These are phyloP conservation scores for Dasypus novemcinctus DNA, from an alignment of 2,113 vertebrate genomes.

Conservation along the genomic window DNA sequence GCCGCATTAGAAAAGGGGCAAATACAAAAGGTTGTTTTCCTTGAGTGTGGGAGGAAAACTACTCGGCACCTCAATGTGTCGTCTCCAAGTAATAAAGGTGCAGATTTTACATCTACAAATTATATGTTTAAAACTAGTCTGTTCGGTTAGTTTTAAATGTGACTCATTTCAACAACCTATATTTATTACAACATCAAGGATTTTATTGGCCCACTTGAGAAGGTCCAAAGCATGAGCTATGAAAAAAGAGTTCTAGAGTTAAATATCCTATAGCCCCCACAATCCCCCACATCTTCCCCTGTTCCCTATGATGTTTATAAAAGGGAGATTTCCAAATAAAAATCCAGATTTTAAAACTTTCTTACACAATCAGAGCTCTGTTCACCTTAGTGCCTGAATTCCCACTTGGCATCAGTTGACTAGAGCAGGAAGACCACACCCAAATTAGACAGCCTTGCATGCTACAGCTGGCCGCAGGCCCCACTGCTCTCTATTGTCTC, in stretches of 20 bases:
- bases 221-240: background rate
- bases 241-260: background rate
- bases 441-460: fast-evolving
- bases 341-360: background rate
- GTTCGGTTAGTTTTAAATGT: background rate
- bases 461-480: background rate
- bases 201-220: background rate
- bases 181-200: background rate
- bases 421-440: fast-evolving
- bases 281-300: background rate
- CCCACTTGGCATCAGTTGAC: background rate
- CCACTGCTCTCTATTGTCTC: background rate
- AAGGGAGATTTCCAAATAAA: no score
- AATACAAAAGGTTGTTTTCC: background rate
- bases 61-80: background rate
- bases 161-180: background rate
- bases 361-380: background rate
- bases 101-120: background rate
- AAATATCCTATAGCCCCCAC: background rate
- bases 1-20: background rate
- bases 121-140: background rate
- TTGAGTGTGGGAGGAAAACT: background rate
- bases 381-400: background rate
- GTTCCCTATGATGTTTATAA: background rate
- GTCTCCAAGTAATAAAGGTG: background rate